Percentiles rank a stretch among this genome's conserved stretches.
phyloP scores from a whole-genome alignment of 2,797 vertebrate species.

The Bovichtus diacanthus region DNA sequence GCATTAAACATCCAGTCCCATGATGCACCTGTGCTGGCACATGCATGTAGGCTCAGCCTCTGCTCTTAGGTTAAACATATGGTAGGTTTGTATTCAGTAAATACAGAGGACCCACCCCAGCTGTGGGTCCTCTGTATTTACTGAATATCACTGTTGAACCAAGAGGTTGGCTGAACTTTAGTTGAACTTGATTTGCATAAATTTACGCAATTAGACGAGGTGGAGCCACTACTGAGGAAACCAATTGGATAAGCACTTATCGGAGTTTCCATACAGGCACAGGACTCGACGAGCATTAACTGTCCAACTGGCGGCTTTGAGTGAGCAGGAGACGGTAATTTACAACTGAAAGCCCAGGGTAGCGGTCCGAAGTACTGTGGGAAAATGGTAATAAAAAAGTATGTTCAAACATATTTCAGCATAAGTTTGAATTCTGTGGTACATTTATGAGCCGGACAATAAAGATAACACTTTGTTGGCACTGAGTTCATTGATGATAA shows the following conservation, averaged over 20 bases:
- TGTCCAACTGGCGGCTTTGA: not conserved
- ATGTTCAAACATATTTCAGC: not conserved
- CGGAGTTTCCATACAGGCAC: conserved; percentile 18
- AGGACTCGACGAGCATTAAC: conserved; percentile 18
- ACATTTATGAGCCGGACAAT: conserved; percentile 8
- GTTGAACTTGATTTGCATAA: conserved; percentile 37
- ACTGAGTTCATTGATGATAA: not conserved
- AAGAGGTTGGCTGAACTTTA: conserved; percentile 32
- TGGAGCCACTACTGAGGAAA: conserved; percentile 16
- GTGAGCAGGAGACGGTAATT: not conserved
- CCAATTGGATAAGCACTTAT: conserved; percentile 35
- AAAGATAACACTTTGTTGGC: not conserved
- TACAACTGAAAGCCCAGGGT: not conserved
- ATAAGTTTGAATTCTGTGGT: conserved; percentile 1
- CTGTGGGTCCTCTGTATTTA: conserved; percentile 4
- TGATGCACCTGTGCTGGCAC: not conserved
- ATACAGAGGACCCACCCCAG: no score
- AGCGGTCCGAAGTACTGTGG: not conserved
- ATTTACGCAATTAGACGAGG: conserved; percentile 28
- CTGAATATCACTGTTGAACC: not conserved
- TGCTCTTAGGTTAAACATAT: conserved; percentile 3
- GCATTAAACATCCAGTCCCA: not conserved
- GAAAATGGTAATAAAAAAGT: conserved; percentile 14
- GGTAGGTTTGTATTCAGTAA: no score
- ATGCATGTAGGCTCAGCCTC: not conserved